phyloP scores from a whole-genome alignment of 1,140 invertebrate species.

The Eueides isabella region DNA sequence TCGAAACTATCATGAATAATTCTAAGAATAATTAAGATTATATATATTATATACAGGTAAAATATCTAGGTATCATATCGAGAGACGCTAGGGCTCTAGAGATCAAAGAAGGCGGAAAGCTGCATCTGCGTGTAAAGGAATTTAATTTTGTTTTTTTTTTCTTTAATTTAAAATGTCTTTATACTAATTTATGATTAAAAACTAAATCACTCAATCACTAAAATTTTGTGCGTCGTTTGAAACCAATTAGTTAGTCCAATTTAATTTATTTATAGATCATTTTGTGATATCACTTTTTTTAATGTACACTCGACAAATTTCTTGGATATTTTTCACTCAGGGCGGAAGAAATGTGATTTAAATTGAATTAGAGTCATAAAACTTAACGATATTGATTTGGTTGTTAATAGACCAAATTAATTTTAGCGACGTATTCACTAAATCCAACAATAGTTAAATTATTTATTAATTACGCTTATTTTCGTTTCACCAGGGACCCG shows the following conservation, averaged over 20 bases:
- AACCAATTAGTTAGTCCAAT: background rate
- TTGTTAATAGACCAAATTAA: too few relatives aligned
- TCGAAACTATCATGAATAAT: background rate
- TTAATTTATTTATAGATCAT: background rate
- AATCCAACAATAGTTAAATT: too few relatives aligned
- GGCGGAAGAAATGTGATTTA: background rate
- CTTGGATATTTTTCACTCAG: background rate
- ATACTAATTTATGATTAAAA: background rate
- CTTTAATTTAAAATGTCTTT: background rate
- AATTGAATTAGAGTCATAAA: background rate
- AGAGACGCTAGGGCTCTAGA: background rate
- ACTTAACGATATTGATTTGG: background rate
- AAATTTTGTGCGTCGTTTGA: background rate
- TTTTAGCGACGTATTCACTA: background rate
- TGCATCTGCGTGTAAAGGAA: background rate
- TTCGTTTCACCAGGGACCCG: too few relatives aligned
- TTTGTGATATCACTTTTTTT: background rate
- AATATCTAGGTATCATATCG: too few relatives aligned
- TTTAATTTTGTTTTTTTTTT: background rate
- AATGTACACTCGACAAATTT: too few relatives aligned
- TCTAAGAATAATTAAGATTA: background rate
- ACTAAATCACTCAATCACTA: conserved; percentile 5
- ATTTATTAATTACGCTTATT: too few relatives aligned
- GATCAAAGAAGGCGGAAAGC: background rate
- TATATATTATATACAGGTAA: background rate